These are phyloP conservation scores for Oplegnathus fasciatus DNA, from an alignment of 2,113 vertebrate species.

Conservation along the genomic window DNA sequence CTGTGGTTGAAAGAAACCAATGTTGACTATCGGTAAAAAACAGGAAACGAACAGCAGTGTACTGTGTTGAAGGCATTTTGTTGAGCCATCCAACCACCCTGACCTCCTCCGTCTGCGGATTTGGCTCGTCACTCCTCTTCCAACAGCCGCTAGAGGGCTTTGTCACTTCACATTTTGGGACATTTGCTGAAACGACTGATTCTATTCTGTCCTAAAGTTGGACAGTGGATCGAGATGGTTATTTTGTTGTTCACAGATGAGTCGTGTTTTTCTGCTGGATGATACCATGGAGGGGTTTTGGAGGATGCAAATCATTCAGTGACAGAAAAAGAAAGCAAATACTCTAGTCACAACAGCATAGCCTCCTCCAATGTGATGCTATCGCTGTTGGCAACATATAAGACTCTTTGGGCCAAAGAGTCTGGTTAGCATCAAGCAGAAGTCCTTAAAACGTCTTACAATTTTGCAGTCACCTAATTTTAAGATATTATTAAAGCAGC, in stretches of 20 bases:
- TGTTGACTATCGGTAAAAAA: not conserved
- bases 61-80: not conserved
- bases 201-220: not conserved
- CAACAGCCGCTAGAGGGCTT: not conserved
- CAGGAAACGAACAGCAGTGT: not conserved
- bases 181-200: not conserved
- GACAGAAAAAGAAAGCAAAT: not conserved
- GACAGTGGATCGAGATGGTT: not conserved
- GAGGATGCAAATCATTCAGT: slow-evolving; percentile 4
- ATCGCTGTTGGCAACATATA: not conserved
- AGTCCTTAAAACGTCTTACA: not conserved
- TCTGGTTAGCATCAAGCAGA: slow-evolving; percentile 15
- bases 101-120: not conserved
- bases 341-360: not conserved
- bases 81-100: not conserved
- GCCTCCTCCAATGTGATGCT: not conserved
- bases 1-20: not conserved
- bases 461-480: not conserved
- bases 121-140: too few species aligned
- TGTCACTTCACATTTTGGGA: not conserved
- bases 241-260: not conserved
- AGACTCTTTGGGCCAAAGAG: not conserved
- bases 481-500: slow-evolving; percentile 9
- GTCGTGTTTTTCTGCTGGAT: not conserved
- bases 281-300: not conserved